Base-by-base conservation (phyloP, 2,888 invertebrate genomes). In the Phyllotreta cruciferae region DNA sequence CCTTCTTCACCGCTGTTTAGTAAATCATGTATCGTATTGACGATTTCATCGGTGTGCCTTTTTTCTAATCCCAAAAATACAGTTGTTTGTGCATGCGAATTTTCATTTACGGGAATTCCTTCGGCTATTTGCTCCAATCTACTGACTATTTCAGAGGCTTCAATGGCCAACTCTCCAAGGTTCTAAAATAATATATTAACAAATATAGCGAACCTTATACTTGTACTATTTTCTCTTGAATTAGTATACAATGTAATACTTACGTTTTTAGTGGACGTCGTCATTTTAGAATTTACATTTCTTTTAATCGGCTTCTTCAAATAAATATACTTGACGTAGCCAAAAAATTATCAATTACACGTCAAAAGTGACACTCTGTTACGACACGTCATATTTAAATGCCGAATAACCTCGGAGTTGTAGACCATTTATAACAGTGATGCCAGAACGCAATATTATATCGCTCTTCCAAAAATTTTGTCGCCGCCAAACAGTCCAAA, bases 1-100 rank as follows among this genome's bases (percentile, higher is more conserved):
- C 88, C 89, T 73, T 88, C 85, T 57, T 86, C 86, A 72, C 87
- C 87, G 55, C 86, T 88, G 62, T 85, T 78, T 50, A 90, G 87
- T 60, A 87, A 36, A 4, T 84, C 84, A 70, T 88, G 86, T 45
- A 88, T 82, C 71, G 83, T 81, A 74, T 84, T 84, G 67, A 88
- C 77, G 69, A 91, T 87, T 64, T 87, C 86, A 67, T 88, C 87
- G 3, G 73, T 72, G 52, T 76, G 74, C 67, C 80, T 82, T 68
- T 79, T 79, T 35, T 81, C 80, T 56, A 79, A 68, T 11, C 81
- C 80, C 55, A 82, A 70, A 69, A 82, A 80, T 9, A 81, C 80
- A 6, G 80, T 80, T 0, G 77, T 72, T 53, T 77, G 76, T 58
- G 67, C 74, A 38, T 71, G 75, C n/a, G 72, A 70, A 44, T 71